Base-by-base conservation (phyloP, 64 coral and sea anemone species). In the Montipora efflorescens region DNA sequence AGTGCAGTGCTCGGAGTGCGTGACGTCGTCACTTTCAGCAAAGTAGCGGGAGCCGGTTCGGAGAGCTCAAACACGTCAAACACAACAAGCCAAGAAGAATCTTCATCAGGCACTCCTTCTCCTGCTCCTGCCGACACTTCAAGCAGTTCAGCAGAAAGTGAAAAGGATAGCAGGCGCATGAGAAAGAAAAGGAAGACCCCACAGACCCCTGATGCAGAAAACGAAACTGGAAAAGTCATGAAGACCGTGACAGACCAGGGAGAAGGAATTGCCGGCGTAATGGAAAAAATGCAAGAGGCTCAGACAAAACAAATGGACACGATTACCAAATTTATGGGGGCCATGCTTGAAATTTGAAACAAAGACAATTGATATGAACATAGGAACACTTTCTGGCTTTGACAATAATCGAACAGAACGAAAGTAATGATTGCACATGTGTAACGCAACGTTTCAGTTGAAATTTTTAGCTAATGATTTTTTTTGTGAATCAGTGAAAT, bases 21-120 rank as follows among this genome's bases (percentile, higher is more conserved):
- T 67, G 90, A 95, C 76, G 74, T 95, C 84, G 67, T 95, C 49
- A 90, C 50, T 80, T 77, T 83, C 82, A 93, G 87, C 72, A 88
- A 43, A 82, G 22, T 69, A 7, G 48, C 67, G 8, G 77, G 87
- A 66, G 50, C 77, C 28, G 83, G 55, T 28, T 78, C 25, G 47
- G 75, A 77, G 57, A 89, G n/a, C 51, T 55, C 48, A 59, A 83
- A 59, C 47, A 14, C 16, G 13, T 72, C 50, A 73, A 43, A 3
- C 66, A 77, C 47, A 50, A 64, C 48, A 93, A 87, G 75, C 44
- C 55, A 68, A 6, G 74, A 84, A 59, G 67, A 66, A 47, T 76
- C 82, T 84, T 77, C 59, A 83, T 86, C 91, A 48, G 44, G 43
- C 5, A 77, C 46, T 5, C 12, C 75, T 77, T 77, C 46, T 77